Evolutionary conservation across 2,888 invertebrate species (phyloP).

Genomic region (Drosophila borealis): DNA sequence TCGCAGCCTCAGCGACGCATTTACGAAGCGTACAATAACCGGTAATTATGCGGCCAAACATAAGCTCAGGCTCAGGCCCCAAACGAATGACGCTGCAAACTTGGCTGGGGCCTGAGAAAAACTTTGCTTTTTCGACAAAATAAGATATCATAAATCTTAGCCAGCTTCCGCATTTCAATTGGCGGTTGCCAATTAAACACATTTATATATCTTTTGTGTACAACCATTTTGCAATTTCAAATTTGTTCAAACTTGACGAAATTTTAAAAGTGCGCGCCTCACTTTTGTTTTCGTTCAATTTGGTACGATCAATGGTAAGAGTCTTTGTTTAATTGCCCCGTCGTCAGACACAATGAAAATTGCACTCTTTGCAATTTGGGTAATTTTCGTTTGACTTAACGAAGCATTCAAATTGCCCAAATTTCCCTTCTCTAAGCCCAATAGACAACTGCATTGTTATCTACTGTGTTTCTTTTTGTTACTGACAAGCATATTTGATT

Average conservation of each 20-base stretch:
- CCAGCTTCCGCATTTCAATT: slow-evolving; percentile 72
- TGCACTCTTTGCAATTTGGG: slow-evolving; percentile 13
- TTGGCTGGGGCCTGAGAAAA: slow-evolving; percentile 59
- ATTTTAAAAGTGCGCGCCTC: slow-evolving; percentile 30
- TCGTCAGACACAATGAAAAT: not conserved
- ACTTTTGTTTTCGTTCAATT: slow-evolving; percentile 57
- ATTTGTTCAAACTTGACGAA: slow-evolving; percentile 29
- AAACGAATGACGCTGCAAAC: slow-evolving; percentile 71
- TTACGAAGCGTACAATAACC: slow-evolving; percentile 64
- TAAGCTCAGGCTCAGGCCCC: slow-evolving; percentile 16
- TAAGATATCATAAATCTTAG: slow-evolving; percentile 64
- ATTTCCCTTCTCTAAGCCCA: not conserved
- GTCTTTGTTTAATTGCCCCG: slow-evolving; percentile 1
- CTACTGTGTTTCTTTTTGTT: not conserved
- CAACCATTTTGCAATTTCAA: slow-evolving; percentile 22
- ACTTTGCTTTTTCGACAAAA: slow-evolving; percentile 13
- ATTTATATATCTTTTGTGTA: not conserved
- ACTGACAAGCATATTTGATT: too few relatives aligned
- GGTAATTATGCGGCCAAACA: slow-evolving; percentile 59
- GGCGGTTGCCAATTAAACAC: slow-evolving; percentile 36
- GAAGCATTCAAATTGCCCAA: not conserved
- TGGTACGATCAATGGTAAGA: slow-evolving; percentile 7
- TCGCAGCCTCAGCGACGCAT: slow-evolving; percentile 67
- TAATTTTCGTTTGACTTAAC: not conserved
- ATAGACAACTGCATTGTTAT: slow-evolving; percentile 2